Evolutionary conservation across 2,888 invertebrate species (phyloP).

Genomic region (Muschampia plurimacula): DNA sequence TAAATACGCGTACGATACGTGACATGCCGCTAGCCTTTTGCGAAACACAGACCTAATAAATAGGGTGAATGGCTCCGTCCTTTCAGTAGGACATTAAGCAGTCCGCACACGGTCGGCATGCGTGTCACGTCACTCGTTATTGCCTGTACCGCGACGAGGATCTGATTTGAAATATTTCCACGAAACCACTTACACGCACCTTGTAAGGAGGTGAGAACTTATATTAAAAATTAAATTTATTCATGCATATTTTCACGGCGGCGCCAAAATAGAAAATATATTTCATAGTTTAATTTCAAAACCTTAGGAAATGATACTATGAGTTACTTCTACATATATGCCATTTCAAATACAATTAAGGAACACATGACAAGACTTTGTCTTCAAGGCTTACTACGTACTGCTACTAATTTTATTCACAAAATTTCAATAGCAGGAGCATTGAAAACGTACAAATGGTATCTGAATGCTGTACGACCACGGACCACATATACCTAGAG

Average conservation of each 20-base stretch:
- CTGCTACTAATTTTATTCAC: no score
- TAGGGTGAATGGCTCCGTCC: constrained; percentile 68
- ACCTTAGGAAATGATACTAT: neutral
- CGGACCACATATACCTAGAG: no score
- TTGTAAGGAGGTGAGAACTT: constrained; percentile 50
- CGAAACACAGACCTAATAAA: constrained; percentile 70
- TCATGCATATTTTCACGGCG: neutral
- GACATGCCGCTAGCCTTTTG: constrained; percentile 48
- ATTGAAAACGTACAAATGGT: no score
- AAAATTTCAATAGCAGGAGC: no score
- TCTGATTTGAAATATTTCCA: constrained; percentile 85
- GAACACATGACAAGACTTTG: no score
- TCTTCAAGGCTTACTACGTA: no score
- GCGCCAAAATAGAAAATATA: neutral
- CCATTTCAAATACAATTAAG: no score
- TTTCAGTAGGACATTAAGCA: constrained; percentile 77
- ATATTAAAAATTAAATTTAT: constrained; percentile 29
- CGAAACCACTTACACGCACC: constrained; percentile 83
- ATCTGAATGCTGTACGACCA: no score
- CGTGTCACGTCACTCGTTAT: constrained; percentile 81
- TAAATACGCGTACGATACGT: neutral
- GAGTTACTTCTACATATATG: no score
- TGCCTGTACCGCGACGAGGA: constrained; percentile 72
- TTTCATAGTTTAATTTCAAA: neutral
- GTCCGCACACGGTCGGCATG: constrained; percentile 72